Percentiles rank a stretch among this genome's conserved stretches.
Conservation (phyloP, 2,888 invertebrate genomes). For the Macrophya annulata region DNA sequence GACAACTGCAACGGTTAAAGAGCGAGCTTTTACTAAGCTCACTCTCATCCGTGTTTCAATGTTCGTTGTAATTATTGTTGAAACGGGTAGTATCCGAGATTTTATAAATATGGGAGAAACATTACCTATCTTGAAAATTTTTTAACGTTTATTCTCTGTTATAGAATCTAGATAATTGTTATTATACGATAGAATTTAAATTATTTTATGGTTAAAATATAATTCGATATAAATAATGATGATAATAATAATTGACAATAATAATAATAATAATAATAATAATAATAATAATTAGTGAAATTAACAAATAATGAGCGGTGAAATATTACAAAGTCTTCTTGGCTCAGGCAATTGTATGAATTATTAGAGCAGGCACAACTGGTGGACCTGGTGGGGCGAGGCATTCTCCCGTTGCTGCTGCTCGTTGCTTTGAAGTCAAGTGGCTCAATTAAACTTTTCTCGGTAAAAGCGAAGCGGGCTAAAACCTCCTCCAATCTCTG, state of each 20-base stretch:
- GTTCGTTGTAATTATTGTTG: constrained; percentile 45
- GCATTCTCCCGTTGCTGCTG: constrained; percentile 13
- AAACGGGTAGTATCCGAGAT: neutral
- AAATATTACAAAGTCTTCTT: constrained; percentile 41
- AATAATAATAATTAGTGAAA: constrained; percentile 28
- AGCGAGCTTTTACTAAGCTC: constrained; percentile 39
- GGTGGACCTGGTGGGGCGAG: neutral
- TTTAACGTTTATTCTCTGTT: constrained; percentile 17
- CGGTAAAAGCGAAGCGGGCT: neutral
- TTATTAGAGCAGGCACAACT: constrained; percentile 35
- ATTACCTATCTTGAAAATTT: neutral
- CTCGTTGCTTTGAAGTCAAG: constrained; percentile 47
- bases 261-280: constrained; percentile 29
- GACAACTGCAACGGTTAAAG: constrained; percentile 23
- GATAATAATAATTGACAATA: constrained; percentile 16
- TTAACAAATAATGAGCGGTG: constrained; percentile 45
- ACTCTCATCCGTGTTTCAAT: constrained; percentile 18
- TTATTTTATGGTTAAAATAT: constrained; percentile 17
- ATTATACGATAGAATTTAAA: neutral
- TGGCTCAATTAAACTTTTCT: constrained; percentile 54
- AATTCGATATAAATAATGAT: neutral
- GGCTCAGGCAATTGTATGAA: constrained; percentile 38
- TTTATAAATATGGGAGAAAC: neutral
- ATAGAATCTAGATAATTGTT: neutral
- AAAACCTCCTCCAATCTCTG: constrained; percentile 37